Evolutionary conservation across 2,797 vertebrate genomes (phyloP).

Genomic region (Jordanella pulchra): DNA sequence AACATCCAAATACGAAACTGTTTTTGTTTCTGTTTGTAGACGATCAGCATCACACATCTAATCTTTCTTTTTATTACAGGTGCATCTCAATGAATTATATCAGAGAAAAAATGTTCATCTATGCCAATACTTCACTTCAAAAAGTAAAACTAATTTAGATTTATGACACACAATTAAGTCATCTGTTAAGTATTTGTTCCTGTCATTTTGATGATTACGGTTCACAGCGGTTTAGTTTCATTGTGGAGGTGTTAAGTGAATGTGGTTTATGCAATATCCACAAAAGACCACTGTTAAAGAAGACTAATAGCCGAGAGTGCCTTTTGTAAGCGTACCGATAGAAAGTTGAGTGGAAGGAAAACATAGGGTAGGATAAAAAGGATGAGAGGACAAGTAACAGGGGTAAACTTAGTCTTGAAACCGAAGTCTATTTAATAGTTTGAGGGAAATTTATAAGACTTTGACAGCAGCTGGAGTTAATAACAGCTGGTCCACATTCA

Average conservation of each 20-base stretch:
- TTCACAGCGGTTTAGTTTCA: not conserved
- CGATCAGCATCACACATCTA: not conserved
- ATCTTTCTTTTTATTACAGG: not conserved
- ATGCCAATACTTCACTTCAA: not conserved
- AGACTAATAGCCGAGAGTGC: not conserved
- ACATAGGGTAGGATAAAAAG: not conserved
- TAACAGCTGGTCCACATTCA: not conserved
- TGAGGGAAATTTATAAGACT: not conserved
- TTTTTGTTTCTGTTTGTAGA: not conserved
- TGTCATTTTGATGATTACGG: not conserved
- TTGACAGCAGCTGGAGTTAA: not conserved
- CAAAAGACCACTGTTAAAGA: no score
- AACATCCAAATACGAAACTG: not conserved
- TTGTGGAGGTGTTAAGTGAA: not conserved
- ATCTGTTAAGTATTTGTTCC: not conserved
- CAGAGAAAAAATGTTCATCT: no score
- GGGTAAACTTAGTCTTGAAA: no score
- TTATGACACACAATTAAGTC: not conserved
- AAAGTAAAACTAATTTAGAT: not conserved
- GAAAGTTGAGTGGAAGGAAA: conserved; percentile 3
- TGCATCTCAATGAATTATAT: not conserved
- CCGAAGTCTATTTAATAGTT: not conserved
- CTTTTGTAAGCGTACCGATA: not conserved
- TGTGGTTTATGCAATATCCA: not conserved
- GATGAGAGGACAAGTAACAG: not conserved